Percentiles rank a stretch among this genome's conserved stretches.
Conservation (phyloP, 37 sponge, comb jelly and placozoan genomes). For the Bolinopsis microptera region DNA sequence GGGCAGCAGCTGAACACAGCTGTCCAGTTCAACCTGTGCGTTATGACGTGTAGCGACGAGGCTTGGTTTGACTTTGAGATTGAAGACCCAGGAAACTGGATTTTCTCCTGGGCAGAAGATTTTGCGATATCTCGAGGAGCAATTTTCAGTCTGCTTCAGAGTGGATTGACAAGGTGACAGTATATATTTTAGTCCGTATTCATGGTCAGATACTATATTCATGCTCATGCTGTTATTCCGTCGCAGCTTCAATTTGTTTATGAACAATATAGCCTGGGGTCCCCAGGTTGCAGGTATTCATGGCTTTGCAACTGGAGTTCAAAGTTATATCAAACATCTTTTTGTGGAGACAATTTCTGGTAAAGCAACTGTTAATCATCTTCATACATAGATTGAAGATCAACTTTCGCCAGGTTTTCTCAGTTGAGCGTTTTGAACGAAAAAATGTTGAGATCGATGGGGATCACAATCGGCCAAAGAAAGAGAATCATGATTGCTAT, state of each 20-base stretch:
- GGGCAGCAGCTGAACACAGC: too few species aligned
- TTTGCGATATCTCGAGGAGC: neutral
- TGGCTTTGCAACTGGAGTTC: too few species aligned
- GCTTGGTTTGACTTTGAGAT: neutral
- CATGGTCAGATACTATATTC: too few species aligned
- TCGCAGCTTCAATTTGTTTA: too few species aligned
- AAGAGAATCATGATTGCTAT: neutral
- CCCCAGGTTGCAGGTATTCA: too few species aligned
- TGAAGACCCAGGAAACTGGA: neutral
- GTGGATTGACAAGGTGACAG: neutral
- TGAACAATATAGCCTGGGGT: too few species aligned
- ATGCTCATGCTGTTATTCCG: too few species aligned
- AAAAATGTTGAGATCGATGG: neutral
- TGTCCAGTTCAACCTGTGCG: neutral
- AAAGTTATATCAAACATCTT: too few species aligned
- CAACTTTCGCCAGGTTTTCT: neutral
- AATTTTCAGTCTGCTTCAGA: neutral
- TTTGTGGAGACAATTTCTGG: too few species aligned
- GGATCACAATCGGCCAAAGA: neutral
- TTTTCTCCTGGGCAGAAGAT: neutral
- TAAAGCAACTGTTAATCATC: too few species aligned
- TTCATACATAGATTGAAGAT: neutral
- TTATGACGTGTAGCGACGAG: neutral
- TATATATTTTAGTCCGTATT: too few species aligned
- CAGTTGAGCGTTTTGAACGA: neutral